Base-by-base conservation (phyloP, 2,797 vertebrate genomes). In the Naso thynnoides region DNA sequence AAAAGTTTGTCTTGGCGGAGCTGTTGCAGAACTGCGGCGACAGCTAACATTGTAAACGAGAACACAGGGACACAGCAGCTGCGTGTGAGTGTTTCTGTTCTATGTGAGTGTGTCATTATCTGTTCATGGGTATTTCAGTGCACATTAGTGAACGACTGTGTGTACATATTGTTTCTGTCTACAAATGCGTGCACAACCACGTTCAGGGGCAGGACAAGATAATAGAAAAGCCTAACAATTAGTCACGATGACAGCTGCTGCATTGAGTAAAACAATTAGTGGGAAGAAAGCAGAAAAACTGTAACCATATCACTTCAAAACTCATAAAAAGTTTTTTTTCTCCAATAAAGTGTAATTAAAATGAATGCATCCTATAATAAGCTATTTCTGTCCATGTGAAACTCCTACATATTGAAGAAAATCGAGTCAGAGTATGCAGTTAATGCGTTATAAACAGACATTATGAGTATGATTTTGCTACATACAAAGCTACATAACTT, bases 1-100 rank as follows among this genome's bases (percentile, higher is more conserved):
- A 36, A 57, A 80, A 57, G 73, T 82, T 84, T 65, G 77, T 81
- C 76, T 74, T 69, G 63, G 78, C 26, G 21, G 24, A 10, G 7
- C 48, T 26, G 61, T 24, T 61, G 79, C 64, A 66, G 75, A 79
- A 63, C 49, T 1, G 23, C 39, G 54, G 59, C 42, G 15, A 70
- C 53, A 53, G 72, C 58, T 71, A 61, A 58, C 55, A 13, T 16
- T 62, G 60, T 50, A 50, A 64, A 76, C n/a, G 21, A 50, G 44
- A 55, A 73, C 61, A 49, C 38, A 8, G 60, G 41, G 19, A 64
- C 67, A 0, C 27, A 39, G 67, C 62, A 54, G 69, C 73, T 45
- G 82, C 48, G 5, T 1, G 41, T 38, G 55, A 52, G 33, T 8
- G 24, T 55, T 26, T 59, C 33, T 49, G 31, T 31, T 6, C 27